Evolutionary conservation across 2,113 vertebrate species (phyloP), one percentile per base, ranked within the genome.

Genomic region (Indicator maculatus): DNA sequence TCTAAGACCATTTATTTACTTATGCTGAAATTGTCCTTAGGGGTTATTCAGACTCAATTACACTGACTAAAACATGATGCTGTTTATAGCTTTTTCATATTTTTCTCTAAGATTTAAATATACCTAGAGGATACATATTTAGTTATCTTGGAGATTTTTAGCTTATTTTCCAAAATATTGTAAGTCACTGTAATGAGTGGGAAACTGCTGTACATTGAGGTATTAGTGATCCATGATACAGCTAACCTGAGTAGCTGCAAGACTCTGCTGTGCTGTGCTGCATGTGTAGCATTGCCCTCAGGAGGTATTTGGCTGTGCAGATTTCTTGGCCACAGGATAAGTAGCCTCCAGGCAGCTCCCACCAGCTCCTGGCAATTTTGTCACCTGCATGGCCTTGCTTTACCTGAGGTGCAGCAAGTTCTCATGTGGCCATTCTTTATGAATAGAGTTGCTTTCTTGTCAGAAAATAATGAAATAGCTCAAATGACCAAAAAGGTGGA

Each of bases 41-140:
- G 38, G 44, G 17, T 67, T 63, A 69, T 20, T 84, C 33, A 47
- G 53, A 63, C 69, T 74, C 9, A 1, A 61, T 74, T 78, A 64
- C 24, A 27, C 31, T 61, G 21, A 82, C 44, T 85, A 79, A 89
- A 86, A 44, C 39, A n/a, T 30, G 14, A 5, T 71, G 8, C 15
- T 72, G 11, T 52, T 92, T 78, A 26, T 52, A 52, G 9, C 4
- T 86, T 67, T 92, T 74, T 75, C 31, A 61, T 72, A 38, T 53
- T 58, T 84, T 50, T 50, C 23, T 81, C 41, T 58, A 20, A 86
- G 88, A 52, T 3, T 67, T 86, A 83, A 56, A 64, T 44, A 56
- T 72, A 89, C 33, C 65, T 65, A 55, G 28, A 92, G 26, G 44
- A 64, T 77, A 93, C 88, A 78, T 53, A 69, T 14, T 90, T 52